A percentile compares a stretch with the other conserved stretches of the same genome.
phyloP scores from a whole-genome alignment of 2,113 vertebrate genomes.

The Tor tambroides region DNA sequence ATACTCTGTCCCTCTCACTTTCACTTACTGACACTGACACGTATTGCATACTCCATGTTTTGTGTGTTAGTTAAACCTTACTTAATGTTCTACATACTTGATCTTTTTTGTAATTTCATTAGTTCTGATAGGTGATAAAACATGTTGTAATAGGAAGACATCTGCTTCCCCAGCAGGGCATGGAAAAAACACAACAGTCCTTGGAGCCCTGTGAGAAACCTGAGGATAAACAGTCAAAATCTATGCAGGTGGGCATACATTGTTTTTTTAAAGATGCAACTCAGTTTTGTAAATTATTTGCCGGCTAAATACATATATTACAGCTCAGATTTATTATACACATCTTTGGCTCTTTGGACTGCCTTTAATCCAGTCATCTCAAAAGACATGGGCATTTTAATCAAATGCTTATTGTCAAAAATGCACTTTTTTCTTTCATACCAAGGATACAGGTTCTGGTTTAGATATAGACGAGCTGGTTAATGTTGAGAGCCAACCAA shows the following conservation, averaged over 20 bases:
- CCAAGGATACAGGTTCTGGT: not conserved
- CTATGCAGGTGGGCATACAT: conserved; percentile 55
- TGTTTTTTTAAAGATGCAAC: not conserved
- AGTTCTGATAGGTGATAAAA: not conserved
- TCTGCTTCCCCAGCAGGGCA: conserved; percentile 55
- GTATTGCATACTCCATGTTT: not conserved
- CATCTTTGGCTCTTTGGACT: not conserved
- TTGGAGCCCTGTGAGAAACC: conserved; percentile 37
- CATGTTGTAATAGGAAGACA: conserved; percentile 8
- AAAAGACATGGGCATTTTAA: not conserved
- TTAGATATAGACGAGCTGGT: not conserved
- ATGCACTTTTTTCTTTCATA: conserved; percentile 7
- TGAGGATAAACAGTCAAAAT: conserved; percentile 54
- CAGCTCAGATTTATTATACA: not conserved
- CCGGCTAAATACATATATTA: not conserved
- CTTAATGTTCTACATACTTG: not conserved
- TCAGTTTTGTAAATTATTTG: not conserved
- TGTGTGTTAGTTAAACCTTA: not conserved
- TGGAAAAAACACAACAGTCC: conserved; percentile 39
- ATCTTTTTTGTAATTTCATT: not conserved
- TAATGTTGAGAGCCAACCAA: not conserved
- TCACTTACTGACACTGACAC: not conserved
- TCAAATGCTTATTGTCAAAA: not conserved
- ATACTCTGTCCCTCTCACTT: not conserved
- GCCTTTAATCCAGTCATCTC: not conserved